phyloP scores from a whole-genome alignment of 1,140 invertebrate genomes.

The Brachionus koreanus region DNA sequence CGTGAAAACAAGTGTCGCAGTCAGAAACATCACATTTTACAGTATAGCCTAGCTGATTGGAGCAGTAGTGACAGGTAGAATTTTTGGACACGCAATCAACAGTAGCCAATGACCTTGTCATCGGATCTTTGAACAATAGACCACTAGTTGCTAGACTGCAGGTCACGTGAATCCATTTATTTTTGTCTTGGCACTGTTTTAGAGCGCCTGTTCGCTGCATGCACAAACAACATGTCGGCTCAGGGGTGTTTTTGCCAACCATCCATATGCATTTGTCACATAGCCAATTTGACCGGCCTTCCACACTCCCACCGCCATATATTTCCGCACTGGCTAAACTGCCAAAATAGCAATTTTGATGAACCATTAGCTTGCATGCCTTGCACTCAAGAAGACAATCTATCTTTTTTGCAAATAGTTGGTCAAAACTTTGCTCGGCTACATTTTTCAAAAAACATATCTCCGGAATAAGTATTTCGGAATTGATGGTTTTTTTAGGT shows the following conservation, averaged over 20 bases:
- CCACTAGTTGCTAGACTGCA: constrained; percentile 61
- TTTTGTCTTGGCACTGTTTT: constrained; percentile 63
- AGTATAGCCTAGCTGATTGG: constrained; percentile 51
- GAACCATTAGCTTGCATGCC: constrained; percentile 58
- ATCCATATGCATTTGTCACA: constrained; percentile 61
- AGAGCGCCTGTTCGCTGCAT: constrained; percentile 65
- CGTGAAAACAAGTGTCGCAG: constrained; percentile 59
- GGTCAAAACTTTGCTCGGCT: constrained; percentile 48
- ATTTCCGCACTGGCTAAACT: background rate
- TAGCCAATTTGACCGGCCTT: constrained; percentile 57
- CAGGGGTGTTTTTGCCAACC: background rate
- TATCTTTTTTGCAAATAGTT: constrained; percentile 50
- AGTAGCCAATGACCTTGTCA: background rate
- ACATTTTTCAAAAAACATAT: constrained; percentile 53
- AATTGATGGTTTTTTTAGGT: constrained; percentile 46
- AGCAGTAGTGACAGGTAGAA: constrained; percentile 49
- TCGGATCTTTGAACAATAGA: constrained; percentile 49
- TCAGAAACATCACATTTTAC: constrained; percentile 59
- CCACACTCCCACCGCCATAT: background rate
- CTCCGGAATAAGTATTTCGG: constrained; percentile 54
- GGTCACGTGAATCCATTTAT: constrained; percentile 60
- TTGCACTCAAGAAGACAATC: constrained; percentile 55
- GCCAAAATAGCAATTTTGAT: constrained; percentile 50
- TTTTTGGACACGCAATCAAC: background rate
- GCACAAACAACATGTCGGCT: constrained; percentile 61